Evolutionary conservation across 2,797 vertebrate species (phyloP), one percentile per base, ranked within the genome.

Genomic region (Crenichthys baileyi): DNA sequence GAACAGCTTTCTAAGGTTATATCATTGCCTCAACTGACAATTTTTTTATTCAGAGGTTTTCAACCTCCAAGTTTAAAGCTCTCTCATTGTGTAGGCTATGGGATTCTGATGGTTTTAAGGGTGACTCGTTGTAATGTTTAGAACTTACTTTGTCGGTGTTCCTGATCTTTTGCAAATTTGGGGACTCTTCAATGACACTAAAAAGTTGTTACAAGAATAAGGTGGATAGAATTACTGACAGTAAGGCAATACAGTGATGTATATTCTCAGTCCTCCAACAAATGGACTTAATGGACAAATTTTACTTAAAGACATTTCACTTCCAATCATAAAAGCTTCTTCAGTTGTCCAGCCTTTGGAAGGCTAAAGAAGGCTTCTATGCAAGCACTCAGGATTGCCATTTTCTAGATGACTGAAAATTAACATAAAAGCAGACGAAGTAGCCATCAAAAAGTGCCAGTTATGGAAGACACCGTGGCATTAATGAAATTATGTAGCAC

Each of bases 361-460:
- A 18, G 31, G 61, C 36, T 67, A 24, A 41, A 67, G 63, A 67
- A 22, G 63, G 41, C 36, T 67, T 67, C 36, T 13, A 5, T 41
- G 20, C 39, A 67, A 41, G 63, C 63, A 67, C 36, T 67, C 63
- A 41, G 24, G 13, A 70, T 48, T 70, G 13, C 67, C 44, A 70
- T 46, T 70, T 70, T 39, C 67, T n/a, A n/a, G 24, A 46, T 70
- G 67, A 70, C 24, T 70, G 24, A 70, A 44, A 24, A 70, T 46
- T 70, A 46, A 41, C 67, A 70, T 70, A 70, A 70, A 70, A 29
- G 72, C 15, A 77, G 55, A 79, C 1, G 2, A 13, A 31, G 71
- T 41, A 63, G 61, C 29, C 80, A 26, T 41, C 77, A 46, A 70
- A 77, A 51, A 78, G 55, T 15, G 22, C 65, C 72, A 74, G 55